Evolutionary conservation across 1,140 invertebrate species (phyloP).

Genomic region (Spodoptera litura): DNA sequence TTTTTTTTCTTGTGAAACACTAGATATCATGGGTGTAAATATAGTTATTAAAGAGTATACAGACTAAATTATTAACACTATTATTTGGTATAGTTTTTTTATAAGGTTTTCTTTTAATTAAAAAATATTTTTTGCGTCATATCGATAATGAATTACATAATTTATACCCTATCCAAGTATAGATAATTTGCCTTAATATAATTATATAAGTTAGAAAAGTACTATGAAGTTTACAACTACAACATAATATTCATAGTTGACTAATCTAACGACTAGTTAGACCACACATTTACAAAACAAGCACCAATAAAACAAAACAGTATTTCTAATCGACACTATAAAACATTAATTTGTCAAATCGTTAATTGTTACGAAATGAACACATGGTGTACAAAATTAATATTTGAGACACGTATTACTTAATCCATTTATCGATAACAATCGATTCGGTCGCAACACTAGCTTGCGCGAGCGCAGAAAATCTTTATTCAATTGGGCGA

Average conservation of each 20-base stretch:
- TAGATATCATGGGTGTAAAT: no score
- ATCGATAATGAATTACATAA: no score
- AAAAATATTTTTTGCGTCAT: no score
- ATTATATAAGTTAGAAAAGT: no score
- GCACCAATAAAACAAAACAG: slow-evolving; percentile 27
- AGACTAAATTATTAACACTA: no score
- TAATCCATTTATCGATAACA: slow-evolving; percentile 64
- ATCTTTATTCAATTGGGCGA: slow-evolving; percentile 76
- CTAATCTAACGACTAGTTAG: neutral
- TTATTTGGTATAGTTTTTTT: no score
- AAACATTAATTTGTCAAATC: slow-evolving; percentile 2
- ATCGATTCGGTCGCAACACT: slow-evolving; percentile 56
- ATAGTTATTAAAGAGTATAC: no score
- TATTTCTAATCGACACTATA: slow-evolving; percentile 50
- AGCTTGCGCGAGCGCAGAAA: slow-evolving; percentile 54
- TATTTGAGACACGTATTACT: slow-evolving; percentile 11
- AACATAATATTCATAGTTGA: neutral
- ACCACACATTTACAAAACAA: neutral
- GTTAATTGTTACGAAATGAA: slow-evolving; percentile 22
- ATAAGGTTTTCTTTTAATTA: no score
- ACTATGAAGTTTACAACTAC: no score
- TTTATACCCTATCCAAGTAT: no score
- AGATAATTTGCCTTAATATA: no score
- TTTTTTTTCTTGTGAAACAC: neutral
- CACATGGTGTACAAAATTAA: neutral